Conservation (phyloP, 2,888 invertebrate species). For the Clunio marinus region DNA sequence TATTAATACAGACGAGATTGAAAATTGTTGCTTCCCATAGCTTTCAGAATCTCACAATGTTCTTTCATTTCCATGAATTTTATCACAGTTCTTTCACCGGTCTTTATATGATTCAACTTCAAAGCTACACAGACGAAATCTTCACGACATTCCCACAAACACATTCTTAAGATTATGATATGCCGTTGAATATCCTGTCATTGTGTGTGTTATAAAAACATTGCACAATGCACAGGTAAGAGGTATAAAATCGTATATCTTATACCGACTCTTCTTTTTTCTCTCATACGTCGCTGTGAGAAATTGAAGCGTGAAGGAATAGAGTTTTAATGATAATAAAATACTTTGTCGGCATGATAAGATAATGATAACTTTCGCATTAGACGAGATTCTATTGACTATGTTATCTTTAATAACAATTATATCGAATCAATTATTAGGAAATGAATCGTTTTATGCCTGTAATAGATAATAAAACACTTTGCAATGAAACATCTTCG, state of each 20-base stretch:
- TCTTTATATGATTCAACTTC: background rate
- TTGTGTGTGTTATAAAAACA: constrained; percentile 30
- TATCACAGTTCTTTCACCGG: background rate
- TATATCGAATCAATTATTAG: too few relatives aligned
- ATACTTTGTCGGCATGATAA: background rate
- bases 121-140: background rate
- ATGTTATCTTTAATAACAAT: background rate
- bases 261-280: background rate
- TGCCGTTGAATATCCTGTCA: constrained; percentile 26
- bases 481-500: background rate
- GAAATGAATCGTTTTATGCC: background rate
- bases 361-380: background rate
- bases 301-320: background rate
- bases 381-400: background rate
- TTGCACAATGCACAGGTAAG: constrained; percentile 38
- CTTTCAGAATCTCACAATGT: constrained; percentile 5
- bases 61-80: background rate
- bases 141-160: background rate
- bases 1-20: constrained; percentile 19
- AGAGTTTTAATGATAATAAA: background rate
- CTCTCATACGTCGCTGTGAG: background rate
- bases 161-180: background rate
- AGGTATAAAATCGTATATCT: background rate
- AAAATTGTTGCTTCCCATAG: constrained; percentile 35
- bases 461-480: background rate